Evolutionary conservation across 2,113 vertebrate species (phyloP).

Genomic region (Columba livia): DNA sequence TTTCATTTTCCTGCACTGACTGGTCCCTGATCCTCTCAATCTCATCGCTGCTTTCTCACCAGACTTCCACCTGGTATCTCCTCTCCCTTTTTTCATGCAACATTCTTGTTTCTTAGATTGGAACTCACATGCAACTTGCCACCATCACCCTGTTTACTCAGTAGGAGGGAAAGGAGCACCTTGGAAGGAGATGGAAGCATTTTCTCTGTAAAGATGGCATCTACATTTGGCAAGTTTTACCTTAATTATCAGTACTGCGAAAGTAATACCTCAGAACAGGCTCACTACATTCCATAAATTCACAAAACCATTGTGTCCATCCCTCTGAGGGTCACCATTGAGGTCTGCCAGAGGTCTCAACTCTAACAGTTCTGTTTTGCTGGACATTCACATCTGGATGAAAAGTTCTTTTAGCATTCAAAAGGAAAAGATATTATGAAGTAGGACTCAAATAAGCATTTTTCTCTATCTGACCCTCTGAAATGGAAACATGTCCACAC

Average conservation of each 20-base stretch:
- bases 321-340: not conserved
- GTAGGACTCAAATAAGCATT: not conserved
- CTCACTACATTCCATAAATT: not conserved
- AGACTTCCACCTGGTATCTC: not conserved
- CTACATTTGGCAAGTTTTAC: not conserved
- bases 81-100: not conserved
- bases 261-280: not conserved
- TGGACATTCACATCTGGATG: not conserved
- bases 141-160: not conserved
- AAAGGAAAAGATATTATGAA: not conserved
- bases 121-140: not conserved
- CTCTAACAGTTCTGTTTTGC: not conserved
- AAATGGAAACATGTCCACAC: not conserved
- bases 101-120: not conserved
- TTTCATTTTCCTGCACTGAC: not conserved
- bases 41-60: not conserved
- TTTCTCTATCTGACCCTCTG: not conserved
- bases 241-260: not conserved
- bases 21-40: not conserved
- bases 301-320: not conserved
- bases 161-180: not conserved
- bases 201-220: not conserved
- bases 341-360: not conserved
- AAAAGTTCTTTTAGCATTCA: not conserved
- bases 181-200: not conserved